A percentile compares a stretch with the other conserved stretches of the same genome.
phyloP scores from a whole-genome alignment of 2,888 invertebrate species.

The Metacarcinus magister region DNA sequence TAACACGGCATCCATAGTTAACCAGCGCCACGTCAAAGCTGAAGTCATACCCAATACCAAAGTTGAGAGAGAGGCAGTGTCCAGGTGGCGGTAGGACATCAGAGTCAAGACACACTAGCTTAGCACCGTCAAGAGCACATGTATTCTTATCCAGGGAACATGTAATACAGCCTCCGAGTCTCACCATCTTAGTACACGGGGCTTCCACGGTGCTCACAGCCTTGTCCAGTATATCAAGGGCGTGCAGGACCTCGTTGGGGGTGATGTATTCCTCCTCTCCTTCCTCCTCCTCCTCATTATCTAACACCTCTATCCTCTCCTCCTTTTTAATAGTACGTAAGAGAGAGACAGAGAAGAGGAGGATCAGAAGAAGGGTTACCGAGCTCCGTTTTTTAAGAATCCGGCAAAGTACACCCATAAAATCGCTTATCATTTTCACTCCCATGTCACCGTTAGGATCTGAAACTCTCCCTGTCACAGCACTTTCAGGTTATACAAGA shows the following conservation, averaged over 20 bases:
- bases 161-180: conserved; percentile 52
- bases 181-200: neutral
- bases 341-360: neutral
- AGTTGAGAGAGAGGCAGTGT: conserved; percentile 58
- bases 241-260: neutral
- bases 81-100: conserved; percentile 62
- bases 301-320: neutral
- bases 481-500: neutral
- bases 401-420: neutral
- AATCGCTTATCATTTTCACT: neutral
- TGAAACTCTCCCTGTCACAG: neutral
- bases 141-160: conserved; percentile 52
- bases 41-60: conserved; percentile 69
- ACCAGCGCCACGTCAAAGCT: conserved; percentile 56
- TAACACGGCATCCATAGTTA: conserved; percentile 65
- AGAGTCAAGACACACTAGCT: conserved; percentile 65
- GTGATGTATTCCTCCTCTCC: neutral
- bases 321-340: neutral
- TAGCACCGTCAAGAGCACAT: conserved; percentile 54
- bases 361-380: neutral
- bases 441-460: neutral
- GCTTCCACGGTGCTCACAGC: neutral
- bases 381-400: neutral
- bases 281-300: neutral
- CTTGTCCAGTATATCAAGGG: neutral